These are phyloP conservation scores for Tinea semifulvella DNA, from an alignment of 2,888 invertebrate species.

Conservation along the genomic window DNA sequence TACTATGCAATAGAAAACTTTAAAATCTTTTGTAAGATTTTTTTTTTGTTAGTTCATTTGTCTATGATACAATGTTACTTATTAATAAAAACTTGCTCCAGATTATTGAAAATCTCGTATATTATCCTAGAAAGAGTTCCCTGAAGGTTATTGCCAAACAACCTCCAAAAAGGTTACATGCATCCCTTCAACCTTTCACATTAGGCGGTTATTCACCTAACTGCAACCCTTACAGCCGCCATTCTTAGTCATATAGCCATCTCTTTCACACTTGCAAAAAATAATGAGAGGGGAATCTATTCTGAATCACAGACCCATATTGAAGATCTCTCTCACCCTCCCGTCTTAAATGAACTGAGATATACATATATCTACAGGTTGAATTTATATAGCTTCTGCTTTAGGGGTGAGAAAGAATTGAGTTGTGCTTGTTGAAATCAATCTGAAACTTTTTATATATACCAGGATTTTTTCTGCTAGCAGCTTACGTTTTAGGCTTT, in stretches of 20 bases:
- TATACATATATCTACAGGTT: background rate
- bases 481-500: too few species aligned
- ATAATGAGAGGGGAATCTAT: conserved; percentile 60
- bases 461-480: too few species aligned
- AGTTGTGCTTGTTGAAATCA: too few species aligned
- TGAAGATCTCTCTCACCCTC: conserved; percentile 6
- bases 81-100: too few species aligned
- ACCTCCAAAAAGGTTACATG: conserved; percentile 10
- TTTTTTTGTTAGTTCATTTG: too few species aligned
- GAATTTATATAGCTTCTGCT: background rate
- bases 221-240: conserved; percentile 12
- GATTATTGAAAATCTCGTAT: too few species aligned
- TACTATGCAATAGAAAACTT: too few species aligned
- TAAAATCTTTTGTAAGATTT: too few species aligned
- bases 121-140: background rate
- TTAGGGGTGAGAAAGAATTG: background rate
- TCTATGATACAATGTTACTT: too few species aligned
- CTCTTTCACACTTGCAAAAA: conserved; percentile 38
- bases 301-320: conserved; percentile 44
- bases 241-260: conserved; percentile 8
- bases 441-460: too few species aligned
- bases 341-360: conserved; percentile 11
- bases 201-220: conserved; percentile 13
- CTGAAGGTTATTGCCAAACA: background rate
- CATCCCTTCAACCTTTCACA: conserved; percentile 11